Evolutionary conservation across 2,113 vertebrate species (phyloP).

Genomic region (Bos indicus): DNA sequence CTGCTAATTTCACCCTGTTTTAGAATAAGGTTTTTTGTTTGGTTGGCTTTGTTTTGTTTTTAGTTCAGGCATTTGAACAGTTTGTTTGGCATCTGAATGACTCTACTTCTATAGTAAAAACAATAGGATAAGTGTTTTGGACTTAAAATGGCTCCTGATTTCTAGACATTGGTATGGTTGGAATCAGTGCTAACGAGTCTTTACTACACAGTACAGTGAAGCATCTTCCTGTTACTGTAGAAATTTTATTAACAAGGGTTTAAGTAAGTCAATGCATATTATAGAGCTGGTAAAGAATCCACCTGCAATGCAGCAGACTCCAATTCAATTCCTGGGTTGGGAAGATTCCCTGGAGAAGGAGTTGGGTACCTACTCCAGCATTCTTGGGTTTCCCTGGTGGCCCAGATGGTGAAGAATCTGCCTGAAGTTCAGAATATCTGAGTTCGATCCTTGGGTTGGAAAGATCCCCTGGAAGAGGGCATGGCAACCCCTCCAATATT

Average conservation of each 20-base stretch:
- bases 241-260: not conserved
- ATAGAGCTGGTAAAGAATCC: not conserved
- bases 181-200: not conserved
- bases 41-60: not conserved
- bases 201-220: not conserved
- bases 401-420: not conserved
- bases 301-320: not conserved
- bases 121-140: not conserved
- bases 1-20: not conserved
- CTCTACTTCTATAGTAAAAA: not conserved
- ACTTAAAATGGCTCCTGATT: not conserved
- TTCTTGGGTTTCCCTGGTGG: not conserved
- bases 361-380: not conserved
- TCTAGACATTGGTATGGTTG: not conserved
- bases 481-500: not conserved
- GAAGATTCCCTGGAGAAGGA: not conserved
- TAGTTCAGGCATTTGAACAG: not conserved
- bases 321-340: not conserved
- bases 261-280: constrained; percentile 57
- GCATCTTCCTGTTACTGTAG: not conserved
- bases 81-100: not conserved
- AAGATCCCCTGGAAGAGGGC: not conserved
- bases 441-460: not conserved
- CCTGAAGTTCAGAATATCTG: not conserved
- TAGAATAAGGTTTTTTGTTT: not conserved